Base-by-base conservation (phyloP, 2,888 invertebrate species). In the Pterostichus madidus region DNA sequence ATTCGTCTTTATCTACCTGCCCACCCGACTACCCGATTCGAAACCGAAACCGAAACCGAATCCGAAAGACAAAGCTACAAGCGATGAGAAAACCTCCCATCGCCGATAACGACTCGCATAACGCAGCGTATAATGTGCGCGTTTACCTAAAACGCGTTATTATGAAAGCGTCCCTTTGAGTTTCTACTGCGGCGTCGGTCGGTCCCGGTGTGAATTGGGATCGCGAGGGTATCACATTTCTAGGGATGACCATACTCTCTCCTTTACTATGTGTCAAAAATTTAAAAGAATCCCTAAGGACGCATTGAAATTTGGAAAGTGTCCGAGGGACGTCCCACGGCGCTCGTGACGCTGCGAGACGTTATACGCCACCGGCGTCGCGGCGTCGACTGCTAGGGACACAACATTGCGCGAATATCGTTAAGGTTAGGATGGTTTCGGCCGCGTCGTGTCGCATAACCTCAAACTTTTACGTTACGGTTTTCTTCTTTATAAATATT, bases 181-280 rank as follows among this genome's bases (percentile, higher is more conserved):
- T 39, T 10, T 59, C 17, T 31, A 35, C 64, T 64, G 10, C 39
- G 35, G 64, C 8, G 35, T 11, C 5, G 31, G 24, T 24, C 32
- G 17, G 71, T 75, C 75, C 75, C 75, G 39, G 77, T 56, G 77
- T 53, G 56, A 64, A 68, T 59, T 53, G 81, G 73, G 75, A 61
- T 11, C 31, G 35, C 8, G 86, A 81, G 83, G 81, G 86, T 88
- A 89, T 89, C 89, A 86, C 86, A 86, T 89, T 88, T 87, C 89
- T 84, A 79, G 85, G 84, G 88, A 89, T 90, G 90, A 90, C 90
- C 90, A 89, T 89, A 89, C 89, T 89, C 59, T 31, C 75, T 32
- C 61, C 75, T 81, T 89, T 89, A 90, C 87, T 89, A 90, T 90
- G 90, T 90, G 90, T 90, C 90, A 90, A 90, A 90, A 90, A 90